Evolutionary conservation across 2,888 invertebrate species (phyloP).

Genomic region (Sinotaia quadrata): DNA sequence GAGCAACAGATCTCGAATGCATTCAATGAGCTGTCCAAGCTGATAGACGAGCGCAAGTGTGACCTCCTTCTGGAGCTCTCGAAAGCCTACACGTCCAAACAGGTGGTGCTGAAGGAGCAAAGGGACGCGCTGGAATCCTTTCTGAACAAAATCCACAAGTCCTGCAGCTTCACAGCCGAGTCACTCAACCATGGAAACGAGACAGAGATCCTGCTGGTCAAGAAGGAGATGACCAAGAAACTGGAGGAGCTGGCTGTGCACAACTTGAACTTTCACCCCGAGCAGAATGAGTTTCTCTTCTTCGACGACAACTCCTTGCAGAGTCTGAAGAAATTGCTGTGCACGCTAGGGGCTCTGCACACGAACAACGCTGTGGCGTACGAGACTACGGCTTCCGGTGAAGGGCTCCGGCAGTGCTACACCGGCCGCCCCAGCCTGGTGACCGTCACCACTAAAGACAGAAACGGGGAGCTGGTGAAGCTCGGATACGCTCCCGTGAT

Average conservation of each 20-base stretch:
- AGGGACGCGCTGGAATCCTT: slow-evolving; percentile 69
- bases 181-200: slow-evolving; percentile 73
- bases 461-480: slow-evolving; percentile 69
- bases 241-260: slow-evolving; percentile 65
- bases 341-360: slow-evolving; percentile 67
- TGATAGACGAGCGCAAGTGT: slow-evolving; percentile 67
- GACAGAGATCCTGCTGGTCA: slow-evolving; percentile 74
- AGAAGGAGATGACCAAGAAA: slow-evolving; percentile 74
- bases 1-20: slow-evolving; percentile 61
- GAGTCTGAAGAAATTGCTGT: slow-evolving; percentile 59
- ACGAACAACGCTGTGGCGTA: slow-evolving; percentile 71
- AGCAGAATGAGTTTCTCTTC: slow-evolving; percentile 69
- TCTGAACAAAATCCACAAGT: slow-evolving; percentile 71
- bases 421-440: slow-evolving; percentile 67
- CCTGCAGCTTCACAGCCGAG: slow-evolving; percentile 74
- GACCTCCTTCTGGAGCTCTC: slow-evolving; percentile 67
- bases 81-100: slow-evolving; percentile 65
- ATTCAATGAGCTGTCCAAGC: slow-evolving; percentile 67
- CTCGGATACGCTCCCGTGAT: slow-evolving; percentile 63
- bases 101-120: slow-evolving; percentile 67
- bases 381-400: slow-evolving; percentile 72
- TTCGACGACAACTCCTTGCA: slow-evolving; percentile 68
- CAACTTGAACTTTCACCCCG: slow-evolving; percentile 60
- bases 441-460: slow-evolving; percentile 70
- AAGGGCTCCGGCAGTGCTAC: slow-evolving; percentile 69